phyloP scores from a whole-genome alignment of 2,888 invertebrate species.

The Synergus itoensis region DNA sequence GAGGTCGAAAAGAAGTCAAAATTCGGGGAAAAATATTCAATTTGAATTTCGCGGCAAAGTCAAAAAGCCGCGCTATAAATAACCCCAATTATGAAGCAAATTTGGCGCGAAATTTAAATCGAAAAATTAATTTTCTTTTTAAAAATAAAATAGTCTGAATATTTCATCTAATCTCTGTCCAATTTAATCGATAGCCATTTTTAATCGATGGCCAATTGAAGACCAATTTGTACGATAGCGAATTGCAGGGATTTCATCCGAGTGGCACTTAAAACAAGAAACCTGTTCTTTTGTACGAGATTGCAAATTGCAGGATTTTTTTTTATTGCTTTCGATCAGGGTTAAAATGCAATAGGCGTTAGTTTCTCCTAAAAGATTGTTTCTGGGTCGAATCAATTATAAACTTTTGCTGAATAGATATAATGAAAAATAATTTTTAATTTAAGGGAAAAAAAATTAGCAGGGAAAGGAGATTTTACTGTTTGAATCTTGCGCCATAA shows the following conservation, averaged over 20 bases:
- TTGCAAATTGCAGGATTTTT: conserved; percentile 28
- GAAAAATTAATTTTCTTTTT: neutral
- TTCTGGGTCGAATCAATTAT: neutral
- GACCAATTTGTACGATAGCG: conserved; percentile 26
- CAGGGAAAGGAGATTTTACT: neutral
- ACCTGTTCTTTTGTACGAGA: conserved; percentile 20
- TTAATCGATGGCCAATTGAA: neutral
- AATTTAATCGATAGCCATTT: conserved; percentile 18
- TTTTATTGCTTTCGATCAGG: conserved; percentile 6
- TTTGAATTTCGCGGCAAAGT: neutral
- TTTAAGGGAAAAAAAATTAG: neutral
- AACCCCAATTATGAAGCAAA: neutral
- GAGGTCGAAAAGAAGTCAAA: neutral
- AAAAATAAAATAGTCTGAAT: neutral
- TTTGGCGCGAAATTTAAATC: neutral
- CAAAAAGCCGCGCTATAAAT: neutral
- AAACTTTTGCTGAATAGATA: neutral
- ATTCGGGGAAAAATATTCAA: neutral
- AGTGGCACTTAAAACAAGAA: conserved; percentile 30
- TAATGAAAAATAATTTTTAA: neutral
- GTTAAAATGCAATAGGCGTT: neutral
- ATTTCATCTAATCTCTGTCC: neutral
- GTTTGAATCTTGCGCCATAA: neutral
- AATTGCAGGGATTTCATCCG: conserved; percentile 13
- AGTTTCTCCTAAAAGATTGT: neutral